Percentiles rank a stretch among this genome's conserved stretches.
phyloP scores from a whole-genome alignment of 2,888 invertebrate species.

The Drosophila borealis region DNA sequence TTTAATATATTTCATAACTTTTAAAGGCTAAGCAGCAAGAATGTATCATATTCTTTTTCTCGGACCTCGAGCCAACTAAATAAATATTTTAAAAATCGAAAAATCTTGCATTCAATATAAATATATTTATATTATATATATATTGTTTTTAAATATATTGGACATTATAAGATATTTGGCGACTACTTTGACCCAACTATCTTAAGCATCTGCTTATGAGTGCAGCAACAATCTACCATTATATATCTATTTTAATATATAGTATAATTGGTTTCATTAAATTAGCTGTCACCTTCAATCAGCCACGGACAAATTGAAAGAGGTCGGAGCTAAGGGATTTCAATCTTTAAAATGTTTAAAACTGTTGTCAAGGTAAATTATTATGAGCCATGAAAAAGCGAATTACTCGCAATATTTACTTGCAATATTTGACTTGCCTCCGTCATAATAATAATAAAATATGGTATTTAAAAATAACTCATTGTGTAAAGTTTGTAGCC shows the following conservation, averaged over 20 bases:
- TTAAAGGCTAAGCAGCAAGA: too few species aligned
- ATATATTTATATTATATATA: too few species aligned
- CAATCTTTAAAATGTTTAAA: background rate
- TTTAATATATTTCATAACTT: background rate
- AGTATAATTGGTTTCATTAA: background rate
- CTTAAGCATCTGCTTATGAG: too few species aligned
- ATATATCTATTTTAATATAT: background rate
- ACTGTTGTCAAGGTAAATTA: background rate
- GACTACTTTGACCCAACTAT: too few species aligned
- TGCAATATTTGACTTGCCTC: background rate
- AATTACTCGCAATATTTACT: background rate
- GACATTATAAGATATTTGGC: too few species aligned
- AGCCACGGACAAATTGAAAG: conserved; percentile 1
- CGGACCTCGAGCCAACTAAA: too few species aligned
- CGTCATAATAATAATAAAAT: background rate
- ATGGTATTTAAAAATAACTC: background rate
- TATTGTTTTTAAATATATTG: too few species aligned
- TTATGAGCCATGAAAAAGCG: conserved; percentile 44
- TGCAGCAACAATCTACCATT: background rate
- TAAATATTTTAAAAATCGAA: too few species aligned
- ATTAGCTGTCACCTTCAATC: conserved; percentile 1
- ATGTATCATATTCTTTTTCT: too few species aligned
- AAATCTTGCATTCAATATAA: too few species aligned
- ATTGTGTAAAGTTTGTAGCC: too few species aligned
- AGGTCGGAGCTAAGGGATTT: conserved; percentile 7